Evolutionary conservation across 2,113 vertebrate genomes (phyloP), one percentile per base, ranked within the genome.

Genomic region (Verasper variegatus): DNA sequence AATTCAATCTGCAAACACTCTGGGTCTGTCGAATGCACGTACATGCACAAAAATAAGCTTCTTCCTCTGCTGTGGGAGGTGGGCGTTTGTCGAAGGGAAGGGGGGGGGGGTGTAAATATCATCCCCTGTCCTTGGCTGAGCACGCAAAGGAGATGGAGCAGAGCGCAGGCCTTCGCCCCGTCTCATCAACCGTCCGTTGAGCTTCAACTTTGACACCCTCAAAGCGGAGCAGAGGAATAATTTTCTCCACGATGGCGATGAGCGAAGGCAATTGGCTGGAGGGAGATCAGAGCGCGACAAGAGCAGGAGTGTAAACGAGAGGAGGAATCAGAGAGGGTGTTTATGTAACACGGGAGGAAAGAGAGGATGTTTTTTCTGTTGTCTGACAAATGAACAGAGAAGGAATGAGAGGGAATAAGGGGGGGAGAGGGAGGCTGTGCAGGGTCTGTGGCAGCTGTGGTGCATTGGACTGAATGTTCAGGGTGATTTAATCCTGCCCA

Each of bases 1-100:
- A 81, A 89, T 92, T 88, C 81, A 77, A 79, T 89, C 82, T 74
- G 68, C 86, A 83, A 78, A 78, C 71, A 74, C 80, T 62, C 68
- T 11, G 45, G 42, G 66, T 26, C 68, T 61, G 59, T 40, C 57
- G 63, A 64, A 76, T 49, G 55, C 80, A 55, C 57, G 52, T 18
- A 55, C 31, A 85, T 72, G 63, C 68, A 66, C 78, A 76, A 52
- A 77, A 56, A 79, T 77, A 56, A 12, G 37, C 66, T 42, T 37
- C 67, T 59, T 62, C 37, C 72, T 71, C 49, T 27, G 62, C 68
- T 40, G 54, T 80, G 55, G 73, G 71, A 68, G 68, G 76, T 78
- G 37, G 81, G 35, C 6, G 66, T 68, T 57, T 42, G 59, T 64
- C 2, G 3, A 9, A 58, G 8, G 20, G 1, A 0, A n/a, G n/a